A percentile compares a stretch with the other conserved stretches of the same genome.
These are phyloP conservation scores for Oncorhynchus keta DNA, from an alignment of 2,113 vertebrate genomes.

Conservation along the genomic window DNA sequence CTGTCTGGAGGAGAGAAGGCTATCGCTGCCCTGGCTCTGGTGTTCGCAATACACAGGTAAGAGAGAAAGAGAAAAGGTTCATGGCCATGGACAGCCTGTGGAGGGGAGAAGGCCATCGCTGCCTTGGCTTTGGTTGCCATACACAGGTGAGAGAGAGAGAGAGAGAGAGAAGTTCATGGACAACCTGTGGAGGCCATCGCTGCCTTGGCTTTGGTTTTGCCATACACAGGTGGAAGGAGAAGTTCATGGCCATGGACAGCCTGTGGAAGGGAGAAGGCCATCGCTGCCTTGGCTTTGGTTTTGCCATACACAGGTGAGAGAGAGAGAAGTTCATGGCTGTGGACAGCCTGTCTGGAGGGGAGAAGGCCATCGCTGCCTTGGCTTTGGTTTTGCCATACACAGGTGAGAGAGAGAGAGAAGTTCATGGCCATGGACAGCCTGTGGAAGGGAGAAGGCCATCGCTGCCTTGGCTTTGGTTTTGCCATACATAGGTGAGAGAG, in stretches of 20 bases:
- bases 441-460: slow-evolving; percentile 92
- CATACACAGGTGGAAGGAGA: slow-evolving; percentile 82
- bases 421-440: slow-evolving; percentile 96
- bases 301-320: neutral
- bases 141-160: slow-evolving; percentile 78
- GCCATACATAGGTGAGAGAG: neutral
- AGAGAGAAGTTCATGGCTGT: slow-evolving; percentile 84
- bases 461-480: slow-evolving; percentile 86
- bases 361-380: slow-evolving; percentile 90
- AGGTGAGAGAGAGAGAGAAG: no score
- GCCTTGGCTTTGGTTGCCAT: slow-evolving; percentile 88
- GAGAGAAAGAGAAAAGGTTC: slow-evolving; percentile 51
- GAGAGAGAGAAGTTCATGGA: slow-evolving; percentile 80
- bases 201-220: slow-evolving; percentile 90
- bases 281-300: slow-evolving; percentile 89
- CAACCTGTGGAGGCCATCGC: slow-evolving; percentile 88
- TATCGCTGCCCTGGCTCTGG: slow-evolving; percentile 87
- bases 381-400: slow-evolving; percentile 92
- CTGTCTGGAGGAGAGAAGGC: slow-evolving; percentile 93
- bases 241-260: slow-evolving; percentile 94
- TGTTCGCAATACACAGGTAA: slow-evolving; percentile 95
- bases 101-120: slow-evolving; percentile 91
- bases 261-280: slow-evolving; percentile 92
- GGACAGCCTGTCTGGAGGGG: slow-evolving; percentile 91
- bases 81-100: slow-evolving; percentile 94